A percentile compares a stretch with the other conserved stretches of the same genome.
Conservation (phyloP, 2,797 vertebrate genomes). For the Pantherophis alleghaniensis region DNA sequence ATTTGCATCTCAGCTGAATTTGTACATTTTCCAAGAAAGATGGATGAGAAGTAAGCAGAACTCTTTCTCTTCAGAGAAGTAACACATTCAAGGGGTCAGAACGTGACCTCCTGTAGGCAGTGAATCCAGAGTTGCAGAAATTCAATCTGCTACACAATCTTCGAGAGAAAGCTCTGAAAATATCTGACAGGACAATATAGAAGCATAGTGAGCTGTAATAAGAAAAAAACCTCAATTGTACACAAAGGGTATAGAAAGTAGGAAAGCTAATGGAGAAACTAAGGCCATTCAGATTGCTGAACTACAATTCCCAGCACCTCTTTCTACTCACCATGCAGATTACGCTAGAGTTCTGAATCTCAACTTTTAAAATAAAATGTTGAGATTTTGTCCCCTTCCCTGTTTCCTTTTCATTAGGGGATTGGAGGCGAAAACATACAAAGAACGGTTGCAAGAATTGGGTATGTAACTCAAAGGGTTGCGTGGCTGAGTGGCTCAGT, state of each 20-base stretch:
- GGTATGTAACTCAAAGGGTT: not conserved
- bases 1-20: not conserved
- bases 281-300: not conserved
- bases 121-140: not conserved
- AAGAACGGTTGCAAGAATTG: not conserved
- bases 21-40: not conserved
- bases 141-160: not conserved
- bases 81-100: not conserved
- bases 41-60: not conserved
- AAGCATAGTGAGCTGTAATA: not conserved
- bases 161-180: not conserved
- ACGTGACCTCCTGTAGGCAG: not conserved
- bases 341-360: not conserved
- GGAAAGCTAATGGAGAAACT: not conserved
- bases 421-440: not conserved
- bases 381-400: not conserved
- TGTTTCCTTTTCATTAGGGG: not conserved
- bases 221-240: not conserved
- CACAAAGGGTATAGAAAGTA: not conserved
- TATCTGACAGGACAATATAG: not conserved
- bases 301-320: not conserved
- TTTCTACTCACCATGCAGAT: not conserved
- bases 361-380: not conserved
- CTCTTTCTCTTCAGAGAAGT: not conserved
- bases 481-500: no score